phyloP scores from a whole-genome alignment of 1,140 invertebrate species.

The Drosophila biarmipes region DNA sequence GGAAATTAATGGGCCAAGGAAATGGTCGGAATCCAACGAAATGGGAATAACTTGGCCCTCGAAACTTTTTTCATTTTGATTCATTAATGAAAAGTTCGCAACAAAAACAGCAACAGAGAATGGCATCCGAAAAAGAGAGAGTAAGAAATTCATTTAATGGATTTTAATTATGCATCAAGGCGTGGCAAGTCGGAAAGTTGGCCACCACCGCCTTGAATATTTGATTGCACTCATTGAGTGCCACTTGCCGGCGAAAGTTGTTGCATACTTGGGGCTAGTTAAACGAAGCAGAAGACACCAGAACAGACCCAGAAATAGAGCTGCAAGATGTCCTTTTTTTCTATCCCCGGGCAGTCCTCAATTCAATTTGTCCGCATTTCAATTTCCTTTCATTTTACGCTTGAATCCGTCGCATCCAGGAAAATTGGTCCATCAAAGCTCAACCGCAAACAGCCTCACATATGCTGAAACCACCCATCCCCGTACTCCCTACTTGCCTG shows the following conservation, averaged over 20 bases:
- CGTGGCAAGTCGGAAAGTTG: constrained; percentile 54
- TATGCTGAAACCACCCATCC: constrained; percentile 6
- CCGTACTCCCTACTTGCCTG: constrained; percentile 17
- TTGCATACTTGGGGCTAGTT: constrained; percentile 73
- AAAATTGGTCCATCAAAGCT: constrained; percentile 74
- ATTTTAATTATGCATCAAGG: constrained; percentile 78
- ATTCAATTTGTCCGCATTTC: constrained; percentile 78
- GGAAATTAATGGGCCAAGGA: constrained; percentile 54
- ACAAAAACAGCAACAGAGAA: constrained; percentile 6
- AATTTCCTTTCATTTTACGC: constrained; percentile 83
- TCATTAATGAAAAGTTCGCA: constrained; percentile 48
- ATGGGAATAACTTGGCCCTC: constrained; percentile 29
- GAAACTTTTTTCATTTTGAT: constrained; percentile 49
- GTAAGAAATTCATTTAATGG: constrained; percentile 74
- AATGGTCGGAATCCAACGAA: constrained; percentile 18
- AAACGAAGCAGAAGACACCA: constrained; percentile 67
- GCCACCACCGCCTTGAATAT: constrained; percentile 66
- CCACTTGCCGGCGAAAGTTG: constrained; percentile 66
- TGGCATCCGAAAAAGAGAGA: constrained; percentile 45
- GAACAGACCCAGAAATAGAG: constrained; percentile 17
- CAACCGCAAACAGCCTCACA: constrained; percentile 52
- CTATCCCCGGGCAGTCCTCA: constrained; percentile 30
- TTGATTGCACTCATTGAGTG: constrained; percentile 71
- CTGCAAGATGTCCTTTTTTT: constrained; percentile 15
- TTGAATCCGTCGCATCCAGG: constrained; percentile 66